Percentiles rank a stretch among this genome's conserved stretches.
phyloP scores from a whole-genome alignment of 2,113 vertebrate species.

The Psephotus haematonotus region DNA sequence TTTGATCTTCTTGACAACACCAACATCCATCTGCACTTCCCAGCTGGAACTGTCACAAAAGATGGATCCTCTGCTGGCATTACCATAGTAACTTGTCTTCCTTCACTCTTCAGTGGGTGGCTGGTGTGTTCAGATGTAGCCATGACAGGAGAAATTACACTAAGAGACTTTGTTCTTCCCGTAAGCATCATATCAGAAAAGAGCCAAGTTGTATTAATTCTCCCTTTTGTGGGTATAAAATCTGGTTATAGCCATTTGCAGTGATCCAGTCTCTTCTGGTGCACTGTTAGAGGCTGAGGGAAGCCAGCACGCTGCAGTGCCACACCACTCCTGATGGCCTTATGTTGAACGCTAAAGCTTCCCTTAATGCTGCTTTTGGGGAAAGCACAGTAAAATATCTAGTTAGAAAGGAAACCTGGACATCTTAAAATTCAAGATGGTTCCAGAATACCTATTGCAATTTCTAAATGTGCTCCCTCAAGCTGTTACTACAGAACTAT shows the following conservation, averaged over 20 bases:
- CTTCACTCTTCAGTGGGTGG: constrained; percentile 92
- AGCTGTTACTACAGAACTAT: neutral
- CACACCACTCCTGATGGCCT: neutral
- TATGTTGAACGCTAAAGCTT: neutral
- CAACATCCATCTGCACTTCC: constrained; percentile 99
- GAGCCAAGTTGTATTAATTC: neutral
- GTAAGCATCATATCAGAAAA: constrained; percentile 74
- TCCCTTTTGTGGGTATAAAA: neutral
- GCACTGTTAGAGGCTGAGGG: neutral
- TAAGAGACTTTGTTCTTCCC: constrained; percentile 94
- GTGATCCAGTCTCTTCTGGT: neutral
- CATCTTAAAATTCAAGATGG: neutral
- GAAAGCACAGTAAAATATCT: neutral
- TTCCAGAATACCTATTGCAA: neutral
- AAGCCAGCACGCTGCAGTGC: neutral
- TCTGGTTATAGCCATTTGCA: neutral
- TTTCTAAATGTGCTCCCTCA: neutral
- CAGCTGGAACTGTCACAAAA: constrained; percentile 97
- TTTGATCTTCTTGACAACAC: constrained; percentile 94
- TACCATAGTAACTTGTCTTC: constrained; percentile 96
- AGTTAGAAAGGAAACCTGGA: neutral
- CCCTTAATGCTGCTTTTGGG: neutral
- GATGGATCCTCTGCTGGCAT: constrained; percentile 98
- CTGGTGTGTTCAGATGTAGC: constrained; percentile 94
- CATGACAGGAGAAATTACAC: constrained; percentile 98